A percentile compares a stretch with the other conserved stretches of the same genome.
Evolutionary conservation across 2,888 invertebrate species (phyloP).

Genomic region (Eilema griseolum): DNA sequence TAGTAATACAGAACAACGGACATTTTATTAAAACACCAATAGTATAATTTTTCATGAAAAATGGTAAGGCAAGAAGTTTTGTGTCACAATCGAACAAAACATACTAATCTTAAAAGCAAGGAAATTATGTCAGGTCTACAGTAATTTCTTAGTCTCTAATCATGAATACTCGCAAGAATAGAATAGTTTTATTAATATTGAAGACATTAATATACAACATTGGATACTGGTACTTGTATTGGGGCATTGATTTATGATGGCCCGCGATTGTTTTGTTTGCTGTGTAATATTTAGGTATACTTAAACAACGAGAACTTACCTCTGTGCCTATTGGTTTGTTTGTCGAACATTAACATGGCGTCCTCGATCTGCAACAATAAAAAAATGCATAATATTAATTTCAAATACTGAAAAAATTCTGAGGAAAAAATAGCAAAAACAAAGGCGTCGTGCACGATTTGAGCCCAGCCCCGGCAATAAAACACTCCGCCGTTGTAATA

Average conservation of each 20-base stretch:
- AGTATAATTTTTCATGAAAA: slow-evolving; percentile 32
- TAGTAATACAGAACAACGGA: slow-evolving; percentile 57
- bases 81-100: slow-evolving; percentile 11
- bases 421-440: slow-evolving; percentile 78
- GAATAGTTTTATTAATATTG: slow-evolving; percentile 48
- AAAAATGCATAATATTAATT: slow-evolving; percentile 77
- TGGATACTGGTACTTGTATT: slow-evolving; percentile 42
- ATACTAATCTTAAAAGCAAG: slow-evolving; percentile 19
- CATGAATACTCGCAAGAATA: slow-evolving; percentile 32
- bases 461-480: slow-evolving; percentile 84
- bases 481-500: slow-evolving; percentile 86
- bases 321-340: slow-evolving; percentile 99
- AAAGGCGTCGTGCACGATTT: slow-evolving; percentile 82
- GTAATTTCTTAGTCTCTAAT: slow-evolving; percentile 30
- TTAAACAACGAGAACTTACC: slow-evolving; percentile 88
- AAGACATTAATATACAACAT: slow-evolving; percentile 42
- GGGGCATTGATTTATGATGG: slow-evolving; percentile 47
- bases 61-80: slow-evolving; percentile 18
- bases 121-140: slow-evolving; percentile 10
- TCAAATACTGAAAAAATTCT: slow-evolving; percentile 73
- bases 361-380: slow-evolving; percentile 98
- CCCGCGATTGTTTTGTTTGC: slow-evolving; percentile 29
- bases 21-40: slow-evolving; percentile 19
- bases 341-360: slow-evolving; percentile 99
- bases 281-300: slow-evolving; percentile 29